phyloP scores from a whole-genome alignment of 2,888 invertebrate species.

The Polietes domitor region DNA sequence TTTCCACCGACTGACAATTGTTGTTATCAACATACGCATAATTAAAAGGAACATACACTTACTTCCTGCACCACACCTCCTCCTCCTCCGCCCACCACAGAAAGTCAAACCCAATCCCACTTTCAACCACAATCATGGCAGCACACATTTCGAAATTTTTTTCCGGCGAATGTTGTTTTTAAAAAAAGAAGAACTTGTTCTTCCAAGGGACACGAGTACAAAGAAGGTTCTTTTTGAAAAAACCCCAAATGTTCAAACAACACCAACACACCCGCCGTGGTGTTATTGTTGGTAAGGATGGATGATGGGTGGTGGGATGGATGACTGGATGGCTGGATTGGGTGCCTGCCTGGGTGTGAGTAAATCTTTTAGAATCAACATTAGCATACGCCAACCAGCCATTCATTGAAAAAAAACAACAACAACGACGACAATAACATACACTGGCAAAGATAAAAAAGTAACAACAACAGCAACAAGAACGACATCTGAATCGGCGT shows the following conservation, averaged over 20 bases:
- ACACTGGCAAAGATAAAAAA: neutral
- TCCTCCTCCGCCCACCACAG: neutral
- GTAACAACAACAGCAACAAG: neutral
- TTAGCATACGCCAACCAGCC: constrained; percentile 36
- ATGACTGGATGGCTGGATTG: neutral
- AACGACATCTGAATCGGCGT: neutral
- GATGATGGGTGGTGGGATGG: neutral
- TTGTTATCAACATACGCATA: constrained; percentile 21
- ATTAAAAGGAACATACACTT: constrained; percentile 13
- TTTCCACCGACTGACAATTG: constrained; percentile 2
- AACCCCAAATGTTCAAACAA: neutral
- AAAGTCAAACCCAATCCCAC: neutral
- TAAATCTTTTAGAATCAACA: constrained; percentile 33
- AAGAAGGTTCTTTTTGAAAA: neutral
- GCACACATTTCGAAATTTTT: neutral
- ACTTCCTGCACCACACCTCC: neutral
- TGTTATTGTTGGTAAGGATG: no score
- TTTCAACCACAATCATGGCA: no score
- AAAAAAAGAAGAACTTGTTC: no score
- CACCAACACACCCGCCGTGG: neutral
- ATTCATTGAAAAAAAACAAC: neutral
- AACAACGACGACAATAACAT: neutral
- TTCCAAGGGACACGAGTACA: neutral
- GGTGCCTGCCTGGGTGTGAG: neutral
- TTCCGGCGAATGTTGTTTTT: neutral